phyloP scores from a whole-genome alignment of 2,797 vertebrate species.

The Cryptoprocta ferox region DNA sequence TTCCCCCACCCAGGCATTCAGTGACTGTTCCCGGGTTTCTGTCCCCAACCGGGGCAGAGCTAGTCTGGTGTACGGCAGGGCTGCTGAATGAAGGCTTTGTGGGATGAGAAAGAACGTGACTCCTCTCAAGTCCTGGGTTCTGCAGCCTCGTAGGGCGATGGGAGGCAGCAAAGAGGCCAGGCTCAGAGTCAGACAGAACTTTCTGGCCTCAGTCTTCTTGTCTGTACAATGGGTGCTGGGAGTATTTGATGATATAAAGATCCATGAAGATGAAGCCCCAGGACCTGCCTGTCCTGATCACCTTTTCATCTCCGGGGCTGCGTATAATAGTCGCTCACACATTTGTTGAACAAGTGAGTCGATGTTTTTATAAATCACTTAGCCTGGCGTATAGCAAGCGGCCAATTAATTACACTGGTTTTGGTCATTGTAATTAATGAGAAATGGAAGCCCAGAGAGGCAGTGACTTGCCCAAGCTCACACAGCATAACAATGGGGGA shows the following conservation, averaged over 20 bases:
- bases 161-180: background rate
- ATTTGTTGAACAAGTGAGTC: background rate
- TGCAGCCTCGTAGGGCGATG: rapidly evolving
- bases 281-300: background rate
- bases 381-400: background rate
- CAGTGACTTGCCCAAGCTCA: background rate
- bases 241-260: background rate
- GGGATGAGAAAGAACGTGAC: background rate
- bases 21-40: background rate
- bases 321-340: background rate
- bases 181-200: background rate
- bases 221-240: background rate
- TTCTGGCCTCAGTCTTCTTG: background rate
- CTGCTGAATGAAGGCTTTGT: background rate
- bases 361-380: background rate
- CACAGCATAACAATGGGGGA: background rate
- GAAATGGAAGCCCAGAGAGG: background rate
- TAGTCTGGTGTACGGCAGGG: background rate
- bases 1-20: background rate
- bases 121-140: background rate
- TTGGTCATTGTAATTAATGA: background rate
- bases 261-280: background rate
- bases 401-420: background rate
- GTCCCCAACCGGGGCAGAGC: background rate
- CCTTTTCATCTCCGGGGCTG: background rate